These are phyloP conservation scores for Hylaea fasciaria DNA, from an alignment of 2,888 invertebrate species.

Conservation along the genomic window DNA sequence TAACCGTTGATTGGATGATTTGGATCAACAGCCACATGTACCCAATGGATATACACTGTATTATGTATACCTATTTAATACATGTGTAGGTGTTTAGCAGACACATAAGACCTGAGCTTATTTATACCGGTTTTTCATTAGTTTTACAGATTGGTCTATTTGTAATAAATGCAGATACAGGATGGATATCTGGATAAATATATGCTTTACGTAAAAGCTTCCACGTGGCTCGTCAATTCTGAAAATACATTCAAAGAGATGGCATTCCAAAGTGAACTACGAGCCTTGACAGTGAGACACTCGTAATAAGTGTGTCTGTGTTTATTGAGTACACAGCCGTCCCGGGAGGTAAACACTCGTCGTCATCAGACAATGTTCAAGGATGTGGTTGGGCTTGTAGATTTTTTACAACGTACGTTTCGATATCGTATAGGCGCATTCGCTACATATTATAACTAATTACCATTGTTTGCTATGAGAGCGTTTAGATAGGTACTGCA, in stretches of 20 bases:
- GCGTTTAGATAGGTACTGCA: no score
- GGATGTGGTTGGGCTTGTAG: neutral
- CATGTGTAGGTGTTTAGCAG: neutral
- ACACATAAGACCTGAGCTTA: no score
- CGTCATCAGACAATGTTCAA: neutral
- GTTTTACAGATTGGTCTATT: no score
- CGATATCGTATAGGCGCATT: neutral
- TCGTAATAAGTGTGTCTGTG: conserved; percentile 3
- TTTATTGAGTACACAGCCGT: conserved; percentile 1
- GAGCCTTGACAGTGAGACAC: neutral
- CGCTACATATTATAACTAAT: no score
- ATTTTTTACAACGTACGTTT: neutral
- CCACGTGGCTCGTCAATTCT: no score
- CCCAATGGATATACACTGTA: neutral
- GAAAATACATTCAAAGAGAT: no score
- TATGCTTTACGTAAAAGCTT: no score
- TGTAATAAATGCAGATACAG: no score
- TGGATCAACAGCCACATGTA: neutral
- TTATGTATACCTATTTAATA: neutral
- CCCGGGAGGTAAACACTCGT: conserved; percentile 12
- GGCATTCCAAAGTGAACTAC: neutral
- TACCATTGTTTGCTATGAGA: no score
- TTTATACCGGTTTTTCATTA: no score
- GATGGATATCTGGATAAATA: no score
- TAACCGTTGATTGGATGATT: conserved; percentile 61